Evolutionary conservation across 30 jellyfish, hydroid and myxozoan species (phyloP), one percentile per base, ranked within the genome.

Genomic region (Catostylus mosaicus): DNA sequence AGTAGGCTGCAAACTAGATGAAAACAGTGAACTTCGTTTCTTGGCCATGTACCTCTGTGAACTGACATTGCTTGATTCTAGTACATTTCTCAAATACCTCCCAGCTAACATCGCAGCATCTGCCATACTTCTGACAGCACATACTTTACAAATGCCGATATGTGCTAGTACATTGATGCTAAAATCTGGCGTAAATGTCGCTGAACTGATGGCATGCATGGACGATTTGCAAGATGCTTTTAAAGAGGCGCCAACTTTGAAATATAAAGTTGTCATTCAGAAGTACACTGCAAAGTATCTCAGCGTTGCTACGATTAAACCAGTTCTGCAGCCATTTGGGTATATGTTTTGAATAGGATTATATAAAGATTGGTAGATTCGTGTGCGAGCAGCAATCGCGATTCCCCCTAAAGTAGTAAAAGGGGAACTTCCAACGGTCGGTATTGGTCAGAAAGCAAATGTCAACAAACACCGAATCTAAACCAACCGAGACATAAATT

Each of bases 251-350:
- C 85, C 97, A 0, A 64, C 87, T 5, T 30, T 45, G 35, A 68
- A 74, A 18, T 93, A 92, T 23, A 94, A 92, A 68, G 82, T 90
- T 4, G 84, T 92, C 26, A 43, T 30, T 20, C 70, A 37, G 40
- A 92, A 92, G 75, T 92, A 86, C 88, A 48, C 87, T 26, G 96
- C 78, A 16, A 86, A 61, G 90, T 87, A 80, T 56, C 60, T 47
- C 33, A 4, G 34, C 36, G 92, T 82, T 12, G 72, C 88, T 5
- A 61, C 22, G 34, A 61, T 77, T 18, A 33, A 36, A 3, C 64
- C 74, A 11, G 7, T 47, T 11, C 57, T 36, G 60, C 71, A 54
- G 40, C 71, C 71, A 40, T 48, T 73, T 73, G 35, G 14, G 18
- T 27, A 6, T 34, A 33, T 52, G 57, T 52, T 59, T 23, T 59